phyloP scores from a whole-genome alignment of 1,140 invertebrate species.

The Rhopalosiphum maidis region DNA sequence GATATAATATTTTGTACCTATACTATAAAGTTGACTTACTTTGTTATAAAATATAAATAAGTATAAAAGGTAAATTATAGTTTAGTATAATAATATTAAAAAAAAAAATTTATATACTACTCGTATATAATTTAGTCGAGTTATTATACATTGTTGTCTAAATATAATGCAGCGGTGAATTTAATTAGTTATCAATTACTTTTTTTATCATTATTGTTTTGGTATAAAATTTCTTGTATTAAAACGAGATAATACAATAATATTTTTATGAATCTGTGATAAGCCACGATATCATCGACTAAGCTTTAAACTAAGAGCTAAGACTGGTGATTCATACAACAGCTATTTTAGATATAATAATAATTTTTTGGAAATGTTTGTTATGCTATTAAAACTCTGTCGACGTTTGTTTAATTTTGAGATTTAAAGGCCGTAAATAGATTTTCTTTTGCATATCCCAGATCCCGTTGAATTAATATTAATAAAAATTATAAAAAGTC shows the following conservation, averaged over 20 bases:
- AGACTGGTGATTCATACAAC: not conserved
- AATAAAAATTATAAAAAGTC: not conserved
- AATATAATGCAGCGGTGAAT: not conserved
- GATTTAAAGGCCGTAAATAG: not conserved
- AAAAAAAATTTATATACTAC: too few species aligned
- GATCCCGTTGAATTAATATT: not conserved
- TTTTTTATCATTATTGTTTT: not conserved
- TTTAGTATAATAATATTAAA: too few species aligned
- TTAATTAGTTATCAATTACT: not conserved
- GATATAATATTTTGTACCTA: not conserved
- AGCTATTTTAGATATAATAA: too few species aligned
- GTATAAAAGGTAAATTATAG: not conserved
- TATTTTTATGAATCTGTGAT: not conserved
- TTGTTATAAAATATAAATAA: not conserved
- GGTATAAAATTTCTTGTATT: not conserved
- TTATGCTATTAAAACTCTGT: too few species aligned
- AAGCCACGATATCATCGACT: not conserved
- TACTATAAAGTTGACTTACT: not conserved
- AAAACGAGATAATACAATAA: not conserved
- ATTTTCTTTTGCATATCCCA: not conserved
- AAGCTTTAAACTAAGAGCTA: not conserved
- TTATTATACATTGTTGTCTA: not conserved
- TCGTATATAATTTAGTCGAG: not conserved
- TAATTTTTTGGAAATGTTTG: too few species aligned
- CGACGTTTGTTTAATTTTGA: not conserved